Evolutionary conservation across 2,797 vertebrate genomes (phyloP).

Genomic region (Microcaecilia unicolor): DNA sequence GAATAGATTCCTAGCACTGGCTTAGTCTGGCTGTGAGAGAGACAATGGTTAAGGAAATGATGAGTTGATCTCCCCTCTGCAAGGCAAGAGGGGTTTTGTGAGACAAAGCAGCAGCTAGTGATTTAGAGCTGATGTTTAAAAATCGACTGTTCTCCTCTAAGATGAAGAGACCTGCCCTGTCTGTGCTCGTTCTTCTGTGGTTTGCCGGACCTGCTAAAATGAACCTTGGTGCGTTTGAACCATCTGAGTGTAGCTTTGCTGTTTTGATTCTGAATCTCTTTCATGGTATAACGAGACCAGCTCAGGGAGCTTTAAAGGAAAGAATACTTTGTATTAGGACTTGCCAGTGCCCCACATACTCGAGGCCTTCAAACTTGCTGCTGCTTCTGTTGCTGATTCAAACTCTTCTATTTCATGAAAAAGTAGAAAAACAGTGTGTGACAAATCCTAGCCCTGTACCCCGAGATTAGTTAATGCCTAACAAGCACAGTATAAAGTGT

Average conservation of each 20-base stretch:
- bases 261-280: constrained; percentile 46
- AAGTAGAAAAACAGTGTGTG: too few species aligned
- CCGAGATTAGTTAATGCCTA: too few species aligned
- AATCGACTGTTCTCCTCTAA: constrained; percentile 56
- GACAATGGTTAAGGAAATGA: constrained; percentile 35
- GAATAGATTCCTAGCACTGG: constrained; percentile 44
- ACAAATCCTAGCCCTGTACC: too few species aligned
- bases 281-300: constrained; percentile 49
- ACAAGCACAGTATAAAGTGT: too few species aligned
- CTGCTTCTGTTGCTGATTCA: constrained; percentile 39
- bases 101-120: constrained; percentile 42
- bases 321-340: constrained; percentile 46
- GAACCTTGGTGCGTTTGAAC: constrained; percentile 43
- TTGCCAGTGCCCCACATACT: constrained; percentile 24
- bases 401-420: too few species aligned
- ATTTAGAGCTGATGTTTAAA: constrained; percentile 44
- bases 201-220: constrained; percentile 33
- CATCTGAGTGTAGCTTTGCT: constrained; percentile 26
- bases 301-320: constrained; percentile 42
- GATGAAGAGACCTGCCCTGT: constrained; percentile 45
- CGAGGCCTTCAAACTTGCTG: constrained; percentile 26
- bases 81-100: constrained; percentile 27
- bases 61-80: constrained; percentile 47
- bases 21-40: constrained; percentile 49
- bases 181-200: constrained; percentile 40